phyloP scores from a whole-genome alignment of 2,797 vertebrate genomes.

The Alouatta caraya region DNA sequence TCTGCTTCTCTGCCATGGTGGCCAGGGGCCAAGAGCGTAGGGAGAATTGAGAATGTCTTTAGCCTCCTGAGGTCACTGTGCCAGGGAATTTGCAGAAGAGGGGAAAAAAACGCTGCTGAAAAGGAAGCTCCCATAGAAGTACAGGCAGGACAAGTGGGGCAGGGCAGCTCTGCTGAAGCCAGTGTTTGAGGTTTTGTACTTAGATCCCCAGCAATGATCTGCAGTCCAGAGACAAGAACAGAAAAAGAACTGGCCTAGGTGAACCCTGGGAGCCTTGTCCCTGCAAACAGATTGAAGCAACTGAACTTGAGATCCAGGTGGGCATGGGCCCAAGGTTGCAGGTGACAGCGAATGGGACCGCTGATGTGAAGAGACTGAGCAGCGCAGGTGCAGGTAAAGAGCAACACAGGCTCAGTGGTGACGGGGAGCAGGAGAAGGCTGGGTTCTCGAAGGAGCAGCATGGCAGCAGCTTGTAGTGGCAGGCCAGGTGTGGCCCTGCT shows the following conservation, averaged over 20 bases:
- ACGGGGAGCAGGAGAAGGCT: rapidly evolving
- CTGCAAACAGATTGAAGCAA: background rate
- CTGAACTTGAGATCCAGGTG: background rate
- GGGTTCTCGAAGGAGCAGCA: background rate
- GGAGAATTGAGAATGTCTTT: background rate
- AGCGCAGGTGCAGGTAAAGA: background rate
- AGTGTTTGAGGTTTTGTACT: background rate
- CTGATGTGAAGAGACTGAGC: background rate
- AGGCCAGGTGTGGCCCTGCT: background rate
- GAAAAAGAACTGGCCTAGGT: background rate
- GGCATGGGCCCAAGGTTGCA: background rate
- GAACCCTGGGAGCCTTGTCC: background rate
- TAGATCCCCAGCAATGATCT: background rate
- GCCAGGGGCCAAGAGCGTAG: background rate
- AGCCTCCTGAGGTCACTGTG: background rate
- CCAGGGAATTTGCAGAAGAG: background rate
- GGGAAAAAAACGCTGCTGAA: background rate
- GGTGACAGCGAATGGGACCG: background rate
- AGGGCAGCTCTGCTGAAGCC: background rate
- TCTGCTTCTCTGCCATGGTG: background rate
- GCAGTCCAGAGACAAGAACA: background rate
- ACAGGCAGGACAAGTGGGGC: background rate
- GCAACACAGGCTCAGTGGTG: background rate
- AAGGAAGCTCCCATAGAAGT: background rate
- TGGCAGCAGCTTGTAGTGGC: background rate